Conservation (phyloP, 2,888 invertebrate species). For the Corythucha ciliata region DNA sequence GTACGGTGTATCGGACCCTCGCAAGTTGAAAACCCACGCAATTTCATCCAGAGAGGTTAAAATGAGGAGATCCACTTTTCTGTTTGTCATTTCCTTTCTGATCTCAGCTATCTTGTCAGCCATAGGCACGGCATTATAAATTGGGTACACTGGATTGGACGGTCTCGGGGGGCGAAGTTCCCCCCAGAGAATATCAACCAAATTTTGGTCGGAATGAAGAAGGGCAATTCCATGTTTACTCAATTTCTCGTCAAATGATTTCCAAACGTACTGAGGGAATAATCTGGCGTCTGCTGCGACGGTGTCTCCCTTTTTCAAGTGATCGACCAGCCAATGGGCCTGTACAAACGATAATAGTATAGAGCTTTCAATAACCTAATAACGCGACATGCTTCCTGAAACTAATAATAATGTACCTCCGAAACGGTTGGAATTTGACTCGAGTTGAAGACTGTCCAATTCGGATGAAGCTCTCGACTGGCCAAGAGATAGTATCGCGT, state of each 20-base stretch:
- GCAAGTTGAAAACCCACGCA: conserved; percentile 77
- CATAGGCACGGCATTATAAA: too few relatives aligned
- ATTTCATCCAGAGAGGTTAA: conserved; percentile 76
- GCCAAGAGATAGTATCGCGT: conserved; percentile 93
- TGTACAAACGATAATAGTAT: too few relatives aligned
- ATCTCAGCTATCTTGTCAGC: conserved; percentile 45
- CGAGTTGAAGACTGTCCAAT: too few relatives aligned
- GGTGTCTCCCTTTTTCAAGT: conserved; percentile 52
- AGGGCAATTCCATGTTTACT: conserved; percentile 54
- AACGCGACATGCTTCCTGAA: too few relatives aligned
- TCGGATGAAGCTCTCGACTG: conserved; percentile 67
- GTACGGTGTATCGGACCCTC: conserved; percentile 79
- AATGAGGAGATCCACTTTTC: conserved; percentile 55
- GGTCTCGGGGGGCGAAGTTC: conserved; percentile 48
- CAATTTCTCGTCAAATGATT: conserved; percentile 50
- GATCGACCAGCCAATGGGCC: conserved; percentile 47
- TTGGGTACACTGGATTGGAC: conserved; percentile 46
- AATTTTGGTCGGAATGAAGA: conserved; percentile 55
- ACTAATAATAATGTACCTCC: too few relatives aligned
- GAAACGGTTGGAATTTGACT: too few relatives aligned
- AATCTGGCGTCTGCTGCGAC: conserved; percentile 73
- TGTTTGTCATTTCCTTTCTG: conserved; percentile 56
- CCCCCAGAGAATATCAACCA: conserved; percentile 67
- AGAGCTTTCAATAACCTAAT: too few relatives aligned
- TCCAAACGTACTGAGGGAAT: conserved; percentile 57